Evolutionary conservation across 2,797 vertebrate genomes (phyloP), one percentile per base, ranked within the genome.

Genomic region (Manis pentadactyla): DNA sequence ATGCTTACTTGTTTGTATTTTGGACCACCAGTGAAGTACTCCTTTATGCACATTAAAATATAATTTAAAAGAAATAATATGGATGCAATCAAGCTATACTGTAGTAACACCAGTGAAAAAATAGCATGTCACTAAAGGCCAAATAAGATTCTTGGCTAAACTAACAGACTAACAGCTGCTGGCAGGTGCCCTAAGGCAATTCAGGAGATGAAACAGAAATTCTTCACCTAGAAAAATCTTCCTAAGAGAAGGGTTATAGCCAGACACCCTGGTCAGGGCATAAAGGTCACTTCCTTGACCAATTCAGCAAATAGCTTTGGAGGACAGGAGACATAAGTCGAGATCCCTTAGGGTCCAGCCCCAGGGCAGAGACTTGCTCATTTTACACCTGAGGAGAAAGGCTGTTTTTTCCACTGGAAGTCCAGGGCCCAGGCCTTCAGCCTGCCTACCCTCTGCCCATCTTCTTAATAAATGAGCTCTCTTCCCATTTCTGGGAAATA

Each of bases 151-250:
- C 69, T 71, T 94, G 79, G 74, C 69, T 55, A 55, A 94, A 64
- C 19, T 17, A 31, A n/a, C 11, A 68, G 53, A 87, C 49, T 78
- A 74, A 96, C 83, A 93, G 39, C 64, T 94, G 90, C 96, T 53
- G 57, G 85, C 88, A 81, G 88, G 87, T 69, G 49, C 79, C 96
- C 53, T 59, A 2, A n/a, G 94, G 96, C 91, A 71, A 77, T 79
- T 87, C 37, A 75, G 15, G 31, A 95, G 87, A 97, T 97, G 93
- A 97, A 97, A 97, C 53, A 74, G 7, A 73, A 46, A 31, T 79
- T 82, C 66, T 93, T 89, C n/a, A 27, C 66, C 61, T 74, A 93
- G 93, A 90, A 90, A 89, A 97, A 84, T 51, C 49, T 77, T 89
- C 86, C n/a, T 66, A 77, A 95, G 49, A 83, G 37, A 37, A 68